These are phyloP conservation scores for Crypturellus tataupa DNA, from an alignment of 2,797 vertebrate genomes.

Conservation along the genomic window DNA sequence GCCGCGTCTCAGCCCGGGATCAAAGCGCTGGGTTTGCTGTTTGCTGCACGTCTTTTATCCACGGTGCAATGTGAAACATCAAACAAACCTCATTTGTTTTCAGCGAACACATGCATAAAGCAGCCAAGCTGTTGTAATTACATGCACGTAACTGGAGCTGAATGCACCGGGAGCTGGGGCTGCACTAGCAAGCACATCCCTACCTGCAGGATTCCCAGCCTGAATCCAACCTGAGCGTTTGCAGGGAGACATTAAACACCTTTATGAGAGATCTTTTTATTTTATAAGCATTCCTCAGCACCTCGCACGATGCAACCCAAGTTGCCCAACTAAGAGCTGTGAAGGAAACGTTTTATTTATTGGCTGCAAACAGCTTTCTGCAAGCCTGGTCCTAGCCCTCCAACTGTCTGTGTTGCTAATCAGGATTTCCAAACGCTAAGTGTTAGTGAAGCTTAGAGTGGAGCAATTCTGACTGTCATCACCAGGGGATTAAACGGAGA, in stretches of 20 bases:
- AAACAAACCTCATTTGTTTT: slow-evolving; percentile 53
- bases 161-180: background rate
- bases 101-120: background rate
- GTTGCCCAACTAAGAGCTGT: background rate
- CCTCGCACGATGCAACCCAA: background rate
- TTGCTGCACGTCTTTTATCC: slow-evolving; percentile 24
- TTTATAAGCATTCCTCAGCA: background rate
- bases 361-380: background rate
- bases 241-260: background rate
- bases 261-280: background rate
- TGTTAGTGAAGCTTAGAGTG: background rate
- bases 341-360: background rate
- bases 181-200: background rate
- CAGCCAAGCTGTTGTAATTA: background rate
- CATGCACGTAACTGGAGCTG: background rate
- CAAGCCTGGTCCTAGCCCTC: slow-evolving; percentile 2
- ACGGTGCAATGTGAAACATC: background rate
- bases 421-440: slow-evolving; percentile 42
- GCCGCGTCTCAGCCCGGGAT: background rate
- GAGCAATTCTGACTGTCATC: slow-evolving; percentile 35
- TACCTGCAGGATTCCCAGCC: background rate
- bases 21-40: background rate
- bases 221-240: background rate
- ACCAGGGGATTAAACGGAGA: slow-evolving; percentile 47
- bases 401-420: background rate